Base-by-base conservation (phyloP, 2,113 vertebrate genomes). In the Nymphicus hollandicus region DNA sequence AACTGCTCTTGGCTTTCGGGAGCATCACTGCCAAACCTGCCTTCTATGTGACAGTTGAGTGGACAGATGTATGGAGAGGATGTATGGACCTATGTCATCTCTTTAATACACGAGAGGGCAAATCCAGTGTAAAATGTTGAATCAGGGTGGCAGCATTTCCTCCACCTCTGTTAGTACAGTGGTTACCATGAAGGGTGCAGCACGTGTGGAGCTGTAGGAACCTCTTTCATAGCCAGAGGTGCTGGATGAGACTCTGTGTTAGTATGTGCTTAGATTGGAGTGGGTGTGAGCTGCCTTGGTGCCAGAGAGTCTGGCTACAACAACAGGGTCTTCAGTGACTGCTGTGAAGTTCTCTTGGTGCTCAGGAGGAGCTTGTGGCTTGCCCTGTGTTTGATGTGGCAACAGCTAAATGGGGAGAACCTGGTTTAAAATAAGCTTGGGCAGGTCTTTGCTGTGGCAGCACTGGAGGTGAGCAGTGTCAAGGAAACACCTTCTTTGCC, bases 221-320 rank as follows among this genome's bases (percentile, higher is more conserved):
- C 53, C 4, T 10, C 20, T 47, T 47, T 17, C 31, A 2, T 39
- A 20, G 11, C 5, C 33, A 35, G 10, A 70, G 56, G 43, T 50
- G 63, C 43, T 43, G 70, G n/a, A 8, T 16, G 65, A 60, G 71
- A 4, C 55, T 81, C 55, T 35, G 31, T 5, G 0, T 10, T 28
- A 25, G 28, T 18, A 3, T 3, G 4, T 3, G 20, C 61, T 81
- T 4, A 1, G 4, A 15, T 10, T 14, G 3, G 55, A 52, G 55
- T 0, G 0, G 19, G 1, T 41, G 9, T 5, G 2, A 56, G 56
- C 7, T 28, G 37, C 56, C 17, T 5, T 6, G 24, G 33, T 20
- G 37, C 52, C 61, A 19, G 19, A 56, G 37, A 64, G 25, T 72
- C 52, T 60, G 58, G 39, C 25, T 61, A 5, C 33, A 13, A 73